Evolutionary conservation across 2,888 invertebrate species (phyloP).

Genomic region (Taenaris catops): DNA sequence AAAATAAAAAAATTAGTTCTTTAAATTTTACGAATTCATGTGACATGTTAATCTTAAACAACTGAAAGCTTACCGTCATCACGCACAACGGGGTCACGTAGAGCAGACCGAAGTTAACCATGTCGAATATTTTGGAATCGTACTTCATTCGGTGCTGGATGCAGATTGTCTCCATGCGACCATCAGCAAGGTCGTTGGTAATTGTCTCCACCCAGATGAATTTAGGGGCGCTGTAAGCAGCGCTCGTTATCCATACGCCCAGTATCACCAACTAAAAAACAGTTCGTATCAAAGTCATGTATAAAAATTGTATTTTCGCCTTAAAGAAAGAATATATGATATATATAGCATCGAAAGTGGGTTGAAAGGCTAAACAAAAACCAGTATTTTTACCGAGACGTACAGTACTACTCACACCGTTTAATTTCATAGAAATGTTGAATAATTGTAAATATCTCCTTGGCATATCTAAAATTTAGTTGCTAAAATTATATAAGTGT

Average conservation of each 20-base stretch:
- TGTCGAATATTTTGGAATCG: slow-evolving; percentile 88
- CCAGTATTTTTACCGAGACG: too few species aligned
- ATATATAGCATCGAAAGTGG: too few species aligned
- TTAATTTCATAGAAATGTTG: too few species aligned
- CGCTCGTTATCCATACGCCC: slow-evolving; percentile 90
- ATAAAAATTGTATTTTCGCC: neutral
- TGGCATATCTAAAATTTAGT: too few species aligned
- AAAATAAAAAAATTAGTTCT: too few species aligned
- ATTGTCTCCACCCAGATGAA: slow-evolving; percentile 91
- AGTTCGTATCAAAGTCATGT: neutral
- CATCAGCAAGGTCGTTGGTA: slow-evolving; percentile 79
- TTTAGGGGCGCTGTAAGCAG: slow-evolving; percentile 90
- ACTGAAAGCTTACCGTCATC: slow-evolving; percentile 82
- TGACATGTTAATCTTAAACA: neutral
- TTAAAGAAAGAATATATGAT: too few species aligned
- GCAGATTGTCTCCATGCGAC: slow-evolving; percentile 84
- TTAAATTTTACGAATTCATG: neutral
- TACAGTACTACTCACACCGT: too few species aligned
- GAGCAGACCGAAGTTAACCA: slow-evolving; percentile 90
- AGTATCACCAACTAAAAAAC: slow-evolving; percentile 83
- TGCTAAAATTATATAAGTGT: too few species aligned
- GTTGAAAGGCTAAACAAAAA: too few species aligned
- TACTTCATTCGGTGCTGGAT: slow-evolving; percentile 87
- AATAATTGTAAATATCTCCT: too few species aligned
- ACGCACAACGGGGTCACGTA: slow-evolving; percentile 90